Evolutionary conservation across 2,113 vertebrate species (phyloP), one percentile per base, ranked within the genome.

Genomic region (Climacteris rufus): DNA sequence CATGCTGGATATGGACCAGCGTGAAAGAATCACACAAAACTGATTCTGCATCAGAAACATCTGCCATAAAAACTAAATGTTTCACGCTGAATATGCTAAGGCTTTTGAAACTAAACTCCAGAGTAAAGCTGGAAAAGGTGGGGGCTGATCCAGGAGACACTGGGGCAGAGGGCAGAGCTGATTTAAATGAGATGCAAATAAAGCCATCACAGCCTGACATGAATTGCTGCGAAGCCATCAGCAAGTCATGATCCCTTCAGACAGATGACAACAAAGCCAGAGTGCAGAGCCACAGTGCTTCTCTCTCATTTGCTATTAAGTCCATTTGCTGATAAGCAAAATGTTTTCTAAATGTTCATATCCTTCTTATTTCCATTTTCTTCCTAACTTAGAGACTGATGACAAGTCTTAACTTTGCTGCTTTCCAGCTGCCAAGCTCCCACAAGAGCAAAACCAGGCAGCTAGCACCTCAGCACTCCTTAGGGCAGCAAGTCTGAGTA

Each of bases 61-160:
- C 44, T 53, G 49, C n/a, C 20, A 6, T 16, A 49, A 69, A 66
- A 39, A 0, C 0, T 0, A 17, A 14, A 35, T 5, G 30, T 28
- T 80, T 74, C n/a, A 53, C 15, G 47, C 11, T 37, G 17, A 31
- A 23, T 35, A 60, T 4, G 28, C 42, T 33, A 27, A 44, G 31
- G 31, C 11, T 57, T 93, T 72, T 17, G 45, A 69, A 86, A 69
- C 11, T 49, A 50, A 68, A 49, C 35, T 44, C 52, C 52, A 30
- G 25, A 39, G 13, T 13, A 40, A 82, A 75, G 78, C 20, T 59
- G 74, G 50, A 75, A 61, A 42, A 50, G 44, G 35, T 42, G 33
- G 35, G 72, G 30, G 49, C 17, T 52, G 22, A 64, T 72, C 33
- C 11, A 40, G 50, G 22, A 72, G 70, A 61, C 60, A 15, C 12